phyloP scores from a whole-genome alignment of 2,888 invertebrate genomes.

The Dromius quadrimaculatus region DNA sequence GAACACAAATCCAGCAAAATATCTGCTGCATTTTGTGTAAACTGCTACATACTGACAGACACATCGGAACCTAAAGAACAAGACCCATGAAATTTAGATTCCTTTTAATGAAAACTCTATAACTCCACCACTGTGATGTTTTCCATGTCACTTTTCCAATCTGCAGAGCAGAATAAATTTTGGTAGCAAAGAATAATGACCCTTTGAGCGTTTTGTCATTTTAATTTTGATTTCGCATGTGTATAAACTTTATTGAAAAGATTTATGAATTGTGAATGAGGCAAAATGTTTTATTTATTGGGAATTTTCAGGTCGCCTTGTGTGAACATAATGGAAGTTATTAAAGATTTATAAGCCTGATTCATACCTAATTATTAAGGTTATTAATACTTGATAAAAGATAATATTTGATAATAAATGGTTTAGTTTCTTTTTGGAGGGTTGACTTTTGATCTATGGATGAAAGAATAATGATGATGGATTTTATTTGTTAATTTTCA shows the following conservation, averaged over 20 bases:
- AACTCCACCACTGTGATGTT: neutral
- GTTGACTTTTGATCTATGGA: no score
- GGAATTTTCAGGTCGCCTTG: neutral
- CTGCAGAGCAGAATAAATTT: conserved; percentile 15
- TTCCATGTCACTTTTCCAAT: conserved; percentile 13
- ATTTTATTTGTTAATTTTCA: no score
- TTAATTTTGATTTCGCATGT: conserved; percentile 26
- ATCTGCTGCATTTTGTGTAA: no score
- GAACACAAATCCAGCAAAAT: no score
- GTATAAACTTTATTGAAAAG: conserved; percentile 13
- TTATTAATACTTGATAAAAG: conserved; percentile 11
- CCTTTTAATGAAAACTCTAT: no score
- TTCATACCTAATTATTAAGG: conserved; percentile 18
- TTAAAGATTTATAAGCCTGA: conserved; percentile 12
- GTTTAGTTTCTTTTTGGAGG: neutral
- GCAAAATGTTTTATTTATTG: conserved; percentile 19
- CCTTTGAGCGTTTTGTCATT: conserved; percentile 24
- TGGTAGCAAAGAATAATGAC: conserved; percentile 9
- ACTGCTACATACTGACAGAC: no score
- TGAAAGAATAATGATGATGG: no score
- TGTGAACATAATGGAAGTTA: conserved; percentile 11
- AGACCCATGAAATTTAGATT: no score
- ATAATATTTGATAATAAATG: conserved; percentile 9
- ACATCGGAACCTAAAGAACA: no score
- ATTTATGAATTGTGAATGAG: conserved; percentile 26